Evolutionary conservation across 2,797 vertebrate species (phyloP).

Genomic region (Hypotaenidia okinawae): DNA sequence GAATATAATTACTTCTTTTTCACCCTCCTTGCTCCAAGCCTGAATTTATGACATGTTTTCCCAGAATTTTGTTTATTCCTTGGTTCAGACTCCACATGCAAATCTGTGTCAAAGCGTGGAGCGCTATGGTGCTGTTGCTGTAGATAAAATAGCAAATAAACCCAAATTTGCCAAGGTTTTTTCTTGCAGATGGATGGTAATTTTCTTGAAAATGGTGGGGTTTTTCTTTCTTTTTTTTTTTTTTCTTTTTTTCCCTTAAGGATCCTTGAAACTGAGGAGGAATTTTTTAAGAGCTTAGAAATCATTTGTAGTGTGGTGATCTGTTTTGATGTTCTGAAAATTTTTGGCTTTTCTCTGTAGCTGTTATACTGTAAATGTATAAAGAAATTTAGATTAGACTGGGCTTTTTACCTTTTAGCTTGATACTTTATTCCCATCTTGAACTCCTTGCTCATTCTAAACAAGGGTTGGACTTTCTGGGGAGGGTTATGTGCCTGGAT

Average conservation of each 20-base stretch:
- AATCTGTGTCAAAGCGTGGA: neutral
- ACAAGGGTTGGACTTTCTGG: neutral
- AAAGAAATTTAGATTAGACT: neutral
- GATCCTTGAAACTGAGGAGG: neutral
- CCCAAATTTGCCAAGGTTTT: neutral
- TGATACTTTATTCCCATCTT: neutral
- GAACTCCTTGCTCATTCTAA: neutral
- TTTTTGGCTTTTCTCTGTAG: neutral
- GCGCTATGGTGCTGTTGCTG: neutral
- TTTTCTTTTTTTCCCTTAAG: neutral
- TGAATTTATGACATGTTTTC: neutral
- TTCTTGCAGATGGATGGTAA: neutral
- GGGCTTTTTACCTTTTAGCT: neutral
- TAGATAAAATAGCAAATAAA: neutral
- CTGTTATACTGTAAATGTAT: neutral
- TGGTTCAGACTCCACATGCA: neutral
- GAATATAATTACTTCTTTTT: neutral
- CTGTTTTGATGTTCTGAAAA: neutral
- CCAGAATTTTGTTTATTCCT: neutral
- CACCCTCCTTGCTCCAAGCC: neutral
- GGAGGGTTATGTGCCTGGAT: neutral
- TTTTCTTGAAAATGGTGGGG: neutral
- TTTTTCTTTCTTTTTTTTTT: neutral
- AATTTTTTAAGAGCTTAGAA: neutral
- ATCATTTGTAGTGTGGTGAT: neutral